These are phyloP conservation scores for Sebastes goodei DNA, from an alignment of 2,797 vertebrate species.

Conservation along the genomic window DNA sequence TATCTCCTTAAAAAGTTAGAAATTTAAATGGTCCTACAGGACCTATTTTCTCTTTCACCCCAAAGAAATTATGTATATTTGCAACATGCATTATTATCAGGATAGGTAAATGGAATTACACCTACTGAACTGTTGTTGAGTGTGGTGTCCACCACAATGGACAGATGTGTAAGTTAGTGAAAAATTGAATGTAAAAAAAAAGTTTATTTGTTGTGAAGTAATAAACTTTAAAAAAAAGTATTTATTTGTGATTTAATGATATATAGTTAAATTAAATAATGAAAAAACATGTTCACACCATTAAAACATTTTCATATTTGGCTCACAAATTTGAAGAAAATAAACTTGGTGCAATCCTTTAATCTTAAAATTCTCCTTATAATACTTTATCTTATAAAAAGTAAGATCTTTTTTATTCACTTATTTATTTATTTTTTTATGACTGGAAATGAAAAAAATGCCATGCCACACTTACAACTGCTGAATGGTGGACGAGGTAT, in stretches of 20 bases:
- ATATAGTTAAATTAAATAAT: not conserved
- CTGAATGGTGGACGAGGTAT: not conserved
- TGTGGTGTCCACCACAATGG: not conserved
- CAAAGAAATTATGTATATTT: not conserved
- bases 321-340: not conserved
- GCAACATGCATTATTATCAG: not conserved
- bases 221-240: not conserved
- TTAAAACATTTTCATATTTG: not conserved
- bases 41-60: not conserved
- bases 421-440: not conserved
- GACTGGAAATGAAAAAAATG: no score
- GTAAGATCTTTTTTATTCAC: rapidly evolving
- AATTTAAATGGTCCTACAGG: no score
- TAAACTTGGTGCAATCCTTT: not conserved
- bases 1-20: not conserved
- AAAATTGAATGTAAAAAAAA: not conserved
- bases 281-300: not conserved
- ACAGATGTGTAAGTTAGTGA: not conserved
- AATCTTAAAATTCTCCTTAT: not conserved
- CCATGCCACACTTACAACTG: not conserved
- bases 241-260: not conserved
- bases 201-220: not conserved
- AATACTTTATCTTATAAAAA: not conserved
- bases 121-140: not conserved
- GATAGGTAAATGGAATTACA: not conserved